Evolutionary conservation across 2,888 invertebrate species (phyloP), one percentile per base, ranked within the genome.

Genomic region (Cecidostiba fungosa): DNA sequence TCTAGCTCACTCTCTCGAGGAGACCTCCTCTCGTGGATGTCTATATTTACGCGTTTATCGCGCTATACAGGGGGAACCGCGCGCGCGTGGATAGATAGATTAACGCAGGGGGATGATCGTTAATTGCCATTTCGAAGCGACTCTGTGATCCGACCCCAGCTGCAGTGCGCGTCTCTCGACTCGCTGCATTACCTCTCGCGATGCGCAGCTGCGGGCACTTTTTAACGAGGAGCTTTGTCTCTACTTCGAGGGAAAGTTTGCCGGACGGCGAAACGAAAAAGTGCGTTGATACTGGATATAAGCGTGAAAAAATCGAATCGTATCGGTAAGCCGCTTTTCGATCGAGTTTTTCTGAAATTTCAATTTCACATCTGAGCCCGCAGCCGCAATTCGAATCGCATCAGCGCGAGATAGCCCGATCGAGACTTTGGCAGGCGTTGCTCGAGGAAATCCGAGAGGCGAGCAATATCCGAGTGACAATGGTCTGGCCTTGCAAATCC

Each of bases 401-500:
- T 66, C 66, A 66, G 54, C n/a, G 54, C 23, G 10, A 59, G n/a
- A 66, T 16, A 66, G 66, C 66, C 6, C 54, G n/a, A 29, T 23
- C 54, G n/a, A 29, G 66, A 29, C 66, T 66, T 29, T 23, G 59
- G n/a, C 23, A 3, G 59, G 14, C 59, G 59, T 59, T 3, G 23
- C 23, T 12, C 3, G 26, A 66, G 29, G 29, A 66, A 66, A 66
- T 29, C 66, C 66, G 10, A 66, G 10, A 66, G 66, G 14, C 66
- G 29, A 26, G 29, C 66, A 66, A 66, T 66, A 66, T 66, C 26
- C 66, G 29, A 66, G 66, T 29, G 66, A 66, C 66, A 66, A 66
- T 66, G 66, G 12, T 43, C 0, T 5, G 66, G 66, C 14, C 66
- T 14, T 66, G n/a, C 66, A 66, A 66, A 66, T 66, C 66, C 66